Conservation (phyloP, 2,113 vertebrate genomes). For the Nicator chloris region DNA sequence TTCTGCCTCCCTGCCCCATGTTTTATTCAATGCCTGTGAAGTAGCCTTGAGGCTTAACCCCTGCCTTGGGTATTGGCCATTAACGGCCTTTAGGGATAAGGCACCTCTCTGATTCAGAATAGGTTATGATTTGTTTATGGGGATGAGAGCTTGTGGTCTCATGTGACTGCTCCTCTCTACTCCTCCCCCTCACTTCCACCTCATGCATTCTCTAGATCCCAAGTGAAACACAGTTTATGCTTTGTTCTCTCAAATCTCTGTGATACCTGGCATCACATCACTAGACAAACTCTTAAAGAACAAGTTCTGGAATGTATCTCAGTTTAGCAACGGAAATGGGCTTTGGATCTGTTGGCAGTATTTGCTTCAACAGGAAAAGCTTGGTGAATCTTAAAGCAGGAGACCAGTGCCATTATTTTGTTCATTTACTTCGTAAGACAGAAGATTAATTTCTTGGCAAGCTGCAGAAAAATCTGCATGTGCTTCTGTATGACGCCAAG, state of each 20-base stretch:
- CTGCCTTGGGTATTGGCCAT: neutral
- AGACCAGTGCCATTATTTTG: neutral
- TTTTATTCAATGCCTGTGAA: neutral
- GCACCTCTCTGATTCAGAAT: neutral
- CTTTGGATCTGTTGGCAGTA: neutral
- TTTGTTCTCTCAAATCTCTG: neutral
- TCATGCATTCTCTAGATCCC: neutral
- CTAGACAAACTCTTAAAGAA: neutral
- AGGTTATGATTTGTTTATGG: neutral
- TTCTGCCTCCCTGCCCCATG: neutral
- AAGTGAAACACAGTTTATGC: neutral
- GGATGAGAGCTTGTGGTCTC: neutral
- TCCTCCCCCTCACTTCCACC: neutral
- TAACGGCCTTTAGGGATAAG: neutral
- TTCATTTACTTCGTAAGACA: neutral
- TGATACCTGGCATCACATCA: neutral
- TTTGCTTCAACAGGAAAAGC: neutral
- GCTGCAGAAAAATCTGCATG: neutral
- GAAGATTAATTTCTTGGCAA: neutral
- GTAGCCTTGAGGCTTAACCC: neutral
- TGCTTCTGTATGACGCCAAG: neutral
- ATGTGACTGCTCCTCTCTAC: neutral
- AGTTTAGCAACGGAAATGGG: neutral
- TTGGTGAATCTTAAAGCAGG: neutral
- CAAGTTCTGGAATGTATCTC: neutral